Percentiles rank a stretch among this genome's conserved stretches.
phyloP scores from a whole-genome alignment of 37 sponge, comb jelly and placozoan species.

The Lycopodina hypogea region DNA sequence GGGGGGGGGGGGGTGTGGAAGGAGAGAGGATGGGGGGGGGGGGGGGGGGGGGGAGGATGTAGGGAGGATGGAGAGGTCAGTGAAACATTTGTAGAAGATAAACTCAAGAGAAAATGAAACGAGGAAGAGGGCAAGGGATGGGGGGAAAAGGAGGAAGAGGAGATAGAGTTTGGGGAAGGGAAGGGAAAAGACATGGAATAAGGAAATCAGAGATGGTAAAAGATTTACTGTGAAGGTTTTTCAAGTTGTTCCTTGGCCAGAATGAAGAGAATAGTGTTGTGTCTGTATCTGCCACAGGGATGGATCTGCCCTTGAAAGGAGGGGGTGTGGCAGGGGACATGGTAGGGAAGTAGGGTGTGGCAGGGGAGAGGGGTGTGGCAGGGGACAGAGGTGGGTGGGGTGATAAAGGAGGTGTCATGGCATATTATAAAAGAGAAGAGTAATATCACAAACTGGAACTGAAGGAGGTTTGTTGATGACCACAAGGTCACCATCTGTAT shows the following conservation, averaged over 20 bases:
- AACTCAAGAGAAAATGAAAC: background rate
- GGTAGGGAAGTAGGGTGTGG: background rate
- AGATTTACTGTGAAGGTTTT: conserved; percentile 71
- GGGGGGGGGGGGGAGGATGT: too few species aligned
- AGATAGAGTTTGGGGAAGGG: background rate
- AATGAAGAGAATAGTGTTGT: conserved; percentile 79
- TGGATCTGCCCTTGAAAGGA: conserved; percentile 64
- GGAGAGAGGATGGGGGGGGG: too few species aligned
- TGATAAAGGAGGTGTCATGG: background rate
- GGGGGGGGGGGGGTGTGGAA: too few species aligned
- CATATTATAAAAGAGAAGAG: background rate
- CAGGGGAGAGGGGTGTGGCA: background rate
- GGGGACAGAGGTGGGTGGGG: background rate
- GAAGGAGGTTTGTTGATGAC: conserved; percentile 92
- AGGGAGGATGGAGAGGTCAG: background rate
- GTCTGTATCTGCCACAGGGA: conserved; percentile 91
- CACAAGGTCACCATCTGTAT: conserved; percentile 61
- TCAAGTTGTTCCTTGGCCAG: conserved; percentile 71
- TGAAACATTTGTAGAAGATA: background rate
- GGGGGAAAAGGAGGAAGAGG: background rate
- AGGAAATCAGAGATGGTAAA: background rate
- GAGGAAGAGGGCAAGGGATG: background rate
- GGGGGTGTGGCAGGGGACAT: background rate
- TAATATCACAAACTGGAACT: conserved; percentile 69
- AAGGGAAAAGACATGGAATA: too few species aligned